phyloP scores from a whole-genome alignment of 2,113 vertebrate species.

The Colistium nudipinnis region DNA sequence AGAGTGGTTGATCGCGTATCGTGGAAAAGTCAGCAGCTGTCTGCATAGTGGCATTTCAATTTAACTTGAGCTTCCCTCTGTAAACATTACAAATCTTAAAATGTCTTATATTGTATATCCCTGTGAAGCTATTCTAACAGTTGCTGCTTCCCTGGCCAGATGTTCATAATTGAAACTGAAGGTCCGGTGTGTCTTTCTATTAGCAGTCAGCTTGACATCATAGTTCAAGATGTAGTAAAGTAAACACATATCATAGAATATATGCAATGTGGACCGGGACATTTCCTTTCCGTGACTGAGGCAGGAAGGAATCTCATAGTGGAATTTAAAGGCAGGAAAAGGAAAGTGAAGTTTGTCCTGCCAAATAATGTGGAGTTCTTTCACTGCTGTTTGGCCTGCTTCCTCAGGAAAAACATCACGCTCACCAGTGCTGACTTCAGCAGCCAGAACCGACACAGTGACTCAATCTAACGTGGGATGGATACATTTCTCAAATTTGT shows the following conservation, averaged over 20 bases:
- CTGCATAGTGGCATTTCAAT: too few relatives aligned
- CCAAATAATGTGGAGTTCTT: constrained; percentile 37
- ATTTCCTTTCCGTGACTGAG: background rate
- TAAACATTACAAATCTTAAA: too few relatives aligned
- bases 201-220: background rate
- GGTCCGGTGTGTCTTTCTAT: background rate
- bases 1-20: background rate
- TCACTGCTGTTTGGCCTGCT: constrained; percentile 12
- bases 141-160: too few relatives aligned
- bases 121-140: too few relatives aligned
- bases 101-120: too few relatives aligned
- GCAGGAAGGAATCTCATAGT: constrained; percentile 39
- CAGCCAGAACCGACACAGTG: background rate
- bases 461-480: background rate
- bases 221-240: background rate
- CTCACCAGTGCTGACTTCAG: constrained; percentile 22
- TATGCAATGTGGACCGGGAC: rapidly evolving
- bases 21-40: background rate
- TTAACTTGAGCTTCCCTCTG: too few relatives aligned
- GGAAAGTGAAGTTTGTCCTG: constrained; percentile 49
- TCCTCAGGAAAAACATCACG: constrained; percentile 52
- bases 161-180: too few relatives aligned
- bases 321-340: constrained; percentile 54
- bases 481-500: too few relatives aligned
- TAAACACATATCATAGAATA: background rate